phyloP scores from a whole-genome alignment of 2,888 invertebrate species.

The Caenorhabditis doughertyi region DNA sequence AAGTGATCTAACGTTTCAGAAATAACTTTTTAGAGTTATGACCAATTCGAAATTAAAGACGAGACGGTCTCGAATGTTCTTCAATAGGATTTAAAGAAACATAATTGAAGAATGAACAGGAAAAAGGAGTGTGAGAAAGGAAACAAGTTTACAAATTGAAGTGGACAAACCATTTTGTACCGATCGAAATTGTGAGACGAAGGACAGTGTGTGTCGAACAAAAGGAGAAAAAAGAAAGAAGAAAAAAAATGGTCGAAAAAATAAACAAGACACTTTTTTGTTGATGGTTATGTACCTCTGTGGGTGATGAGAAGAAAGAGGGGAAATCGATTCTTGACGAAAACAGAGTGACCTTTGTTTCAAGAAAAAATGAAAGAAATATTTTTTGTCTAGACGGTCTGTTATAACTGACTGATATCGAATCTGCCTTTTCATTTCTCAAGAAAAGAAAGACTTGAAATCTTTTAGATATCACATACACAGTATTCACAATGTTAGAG shows the following conservation, averaged over 20 bases:
- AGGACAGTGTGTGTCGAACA: slow-evolving; percentile 20
- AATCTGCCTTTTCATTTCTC: too few relatives aligned
- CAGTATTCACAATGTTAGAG: too few relatives aligned
- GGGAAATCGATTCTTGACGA: slow-evolving; percentile 9
- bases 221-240: slow-evolving; percentile 9
- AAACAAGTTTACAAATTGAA: slow-evolving; percentile 55
- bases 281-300: slow-evolving; percentile 24
- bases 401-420: too few relatives aligned
- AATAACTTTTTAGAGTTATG: neutral
- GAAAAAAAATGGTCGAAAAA: slow-evolving; percentile 21
- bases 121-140: slow-evolving; percentile 17
- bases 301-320: neutral
- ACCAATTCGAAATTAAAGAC: neutral
- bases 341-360: slow-evolving; percentile 16
- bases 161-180: slow-evolving; percentile 54
- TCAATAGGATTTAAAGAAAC: neutral
- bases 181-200: slow-evolving; percentile 59
- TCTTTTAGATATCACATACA: too few relatives aligned
- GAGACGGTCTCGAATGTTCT: neutral
- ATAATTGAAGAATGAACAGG: slow-evolving; percentile 2
- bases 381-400: neutral
- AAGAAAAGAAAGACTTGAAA: slow-evolving; percentile 1
- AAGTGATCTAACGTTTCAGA: too few relatives aligned
- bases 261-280: slow-evolving; percentile 56
- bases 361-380: neutral